Evolutionary conservation across 2,113 vertebrate genomes (phyloP).

Genomic region (Scolopax mira): DNA sequence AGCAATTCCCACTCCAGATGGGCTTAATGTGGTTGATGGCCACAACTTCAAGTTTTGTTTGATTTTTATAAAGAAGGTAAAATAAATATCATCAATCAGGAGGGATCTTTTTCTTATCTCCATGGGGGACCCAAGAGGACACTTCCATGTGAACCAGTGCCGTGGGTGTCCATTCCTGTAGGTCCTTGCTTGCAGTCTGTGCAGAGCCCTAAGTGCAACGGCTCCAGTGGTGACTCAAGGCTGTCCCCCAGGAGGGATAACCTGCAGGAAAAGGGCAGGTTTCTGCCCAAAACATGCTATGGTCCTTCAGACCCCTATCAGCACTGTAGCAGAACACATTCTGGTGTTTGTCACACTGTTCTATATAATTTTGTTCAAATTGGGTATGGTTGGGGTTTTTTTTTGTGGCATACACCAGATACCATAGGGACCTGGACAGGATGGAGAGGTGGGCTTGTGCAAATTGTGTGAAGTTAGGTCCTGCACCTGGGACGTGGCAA

Average conservation of each 20-base stretch:
- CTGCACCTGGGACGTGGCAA: too few relatives aligned
- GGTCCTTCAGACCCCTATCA: background rate
- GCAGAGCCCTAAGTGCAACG: fast-evolving
- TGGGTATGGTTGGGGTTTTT: background rate
- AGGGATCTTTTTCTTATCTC: background rate
- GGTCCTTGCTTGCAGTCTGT: background rate
- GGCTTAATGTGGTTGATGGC: background rate
- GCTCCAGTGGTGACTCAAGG: background rate
- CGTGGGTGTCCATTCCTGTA: fast-evolving
- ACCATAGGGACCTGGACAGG: too few relatives aligned
- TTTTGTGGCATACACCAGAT: fast-evolving
- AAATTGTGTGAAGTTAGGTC: too few relatives aligned
- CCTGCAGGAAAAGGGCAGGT: background rate
- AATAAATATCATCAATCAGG: background rate
- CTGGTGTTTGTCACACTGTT: background rate
- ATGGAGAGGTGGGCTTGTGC: too few relatives aligned
- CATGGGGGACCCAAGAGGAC: background rate
- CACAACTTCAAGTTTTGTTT: fast-evolving
- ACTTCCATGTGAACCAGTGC: background rate
- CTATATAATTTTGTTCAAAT: background rate
- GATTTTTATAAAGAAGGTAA: background rate
- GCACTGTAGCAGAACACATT: background rate
- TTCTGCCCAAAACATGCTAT: background rate
- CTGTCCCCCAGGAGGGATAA: background rate
- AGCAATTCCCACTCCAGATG: background rate